phyloP scores from a whole-genome alignment of 2,888 invertebrate species.

The Endomychus coccineus region DNA sequence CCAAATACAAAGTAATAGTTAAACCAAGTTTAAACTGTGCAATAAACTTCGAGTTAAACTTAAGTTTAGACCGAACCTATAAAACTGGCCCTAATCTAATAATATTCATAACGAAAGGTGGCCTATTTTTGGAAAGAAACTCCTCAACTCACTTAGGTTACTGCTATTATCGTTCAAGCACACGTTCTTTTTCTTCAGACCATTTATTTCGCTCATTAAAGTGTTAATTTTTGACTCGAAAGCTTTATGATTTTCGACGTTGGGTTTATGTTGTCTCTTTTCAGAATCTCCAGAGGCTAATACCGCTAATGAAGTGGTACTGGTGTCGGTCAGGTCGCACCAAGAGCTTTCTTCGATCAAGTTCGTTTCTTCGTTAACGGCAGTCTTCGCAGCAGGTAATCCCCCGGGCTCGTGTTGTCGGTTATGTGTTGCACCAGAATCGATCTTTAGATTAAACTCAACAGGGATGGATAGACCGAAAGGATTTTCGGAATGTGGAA shows the following conservation, averaged over 20 bases:
- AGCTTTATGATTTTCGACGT: neutral
- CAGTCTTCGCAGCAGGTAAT: too few relatives aligned
- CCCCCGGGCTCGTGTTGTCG: too few relatives aligned
- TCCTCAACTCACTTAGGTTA: neutral
- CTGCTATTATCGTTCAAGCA: conserved; percentile 10
- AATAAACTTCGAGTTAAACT: too few relatives aligned
- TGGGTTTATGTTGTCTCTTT: neutral
- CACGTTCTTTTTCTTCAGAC: conserved; percentile 10
- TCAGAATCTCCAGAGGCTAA: conserved; percentile 11
- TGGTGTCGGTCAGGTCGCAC: conserved; percentile 22
- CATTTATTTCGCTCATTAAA: conserved; percentile 13
- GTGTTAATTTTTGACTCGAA: conserved; percentile 14
- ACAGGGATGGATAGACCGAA: too few relatives aligned
- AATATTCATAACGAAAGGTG: too few relatives aligned
- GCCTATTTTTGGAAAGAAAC: neutral
- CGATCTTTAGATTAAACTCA: too few relatives aligned
- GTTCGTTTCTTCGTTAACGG: conserved; percentile 6
- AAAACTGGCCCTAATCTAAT: too few relatives aligned
- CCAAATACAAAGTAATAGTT: too few relatives aligned
- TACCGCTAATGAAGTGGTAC: conserved; percentile 9
- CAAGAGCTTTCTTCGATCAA: conserved; percentile 21
- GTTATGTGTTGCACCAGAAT: too few relatives aligned
- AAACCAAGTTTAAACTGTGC: too few relatives aligned
- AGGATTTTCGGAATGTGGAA: too few relatives aligned
- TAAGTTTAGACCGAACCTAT: too few relatives aligned